Conservation (phyloP, 1,140 invertebrate species). For the Solen grandis region DNA sequence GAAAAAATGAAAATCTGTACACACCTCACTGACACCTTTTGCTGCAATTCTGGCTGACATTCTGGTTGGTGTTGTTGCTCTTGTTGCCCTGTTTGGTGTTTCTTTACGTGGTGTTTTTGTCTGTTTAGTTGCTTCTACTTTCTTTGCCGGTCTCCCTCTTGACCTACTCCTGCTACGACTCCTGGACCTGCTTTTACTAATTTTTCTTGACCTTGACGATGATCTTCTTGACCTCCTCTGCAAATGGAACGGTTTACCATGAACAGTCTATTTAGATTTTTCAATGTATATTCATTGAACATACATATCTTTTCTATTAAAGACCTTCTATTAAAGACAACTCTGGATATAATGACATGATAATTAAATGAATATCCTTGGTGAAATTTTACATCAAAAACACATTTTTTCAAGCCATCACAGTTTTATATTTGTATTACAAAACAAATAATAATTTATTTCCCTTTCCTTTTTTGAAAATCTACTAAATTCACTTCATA, state of each 20-base stretch:
- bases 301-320: neutral
- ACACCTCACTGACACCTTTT: conserved; percentile 31
- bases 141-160: neutral
- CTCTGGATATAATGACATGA: neutral
- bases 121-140: conserved; percentile 36
- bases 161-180: conserved; percentile 66
- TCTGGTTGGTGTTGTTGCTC: conserved; percentile 67
- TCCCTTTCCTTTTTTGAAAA: no score
- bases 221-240: conserved; percentile 32
- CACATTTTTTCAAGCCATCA: no score
- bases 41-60: conserved; percentile 67
- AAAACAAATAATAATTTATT: no score
- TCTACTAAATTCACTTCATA: no score
- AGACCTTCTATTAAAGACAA: neutral
- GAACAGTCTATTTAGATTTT: neutral
- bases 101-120: conserved; percentile 40
- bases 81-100: conserved; percentile 51
- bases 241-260: neutral
- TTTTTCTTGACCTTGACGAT: conserved; percentile 53
- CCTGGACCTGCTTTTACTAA: conserved; percentile 54
- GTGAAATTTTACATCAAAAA: neutral
- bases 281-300: neutral
- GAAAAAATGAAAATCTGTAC: neutral
- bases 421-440: no score
- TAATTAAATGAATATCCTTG: neutral